Conservation (phyloP, 2,888 invertebrate species). For the Agrotis ipsilon region DNA sequence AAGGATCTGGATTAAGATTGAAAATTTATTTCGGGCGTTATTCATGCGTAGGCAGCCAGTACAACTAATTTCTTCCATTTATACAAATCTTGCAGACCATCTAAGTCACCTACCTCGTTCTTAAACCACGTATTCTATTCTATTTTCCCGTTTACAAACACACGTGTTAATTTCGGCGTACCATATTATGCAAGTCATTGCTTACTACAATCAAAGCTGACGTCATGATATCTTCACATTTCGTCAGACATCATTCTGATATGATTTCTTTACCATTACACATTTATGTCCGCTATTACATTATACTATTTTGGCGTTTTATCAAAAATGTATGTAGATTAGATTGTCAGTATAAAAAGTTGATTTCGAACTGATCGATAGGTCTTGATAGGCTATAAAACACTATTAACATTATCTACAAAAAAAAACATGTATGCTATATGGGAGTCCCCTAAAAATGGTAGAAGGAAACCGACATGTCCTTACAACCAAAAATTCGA, state of each 20-base stretch:
- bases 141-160: neutral
- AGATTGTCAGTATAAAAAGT: neutral
- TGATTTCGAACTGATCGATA: neutral
- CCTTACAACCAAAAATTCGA: no score
- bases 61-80: no score
- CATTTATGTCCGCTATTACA: conserved; percentile 5
- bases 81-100: no score
- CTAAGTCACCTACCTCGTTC: no score
- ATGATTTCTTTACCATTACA: conserved; percentile 2
- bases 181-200: conserved; percentile 40
- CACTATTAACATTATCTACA: no score
- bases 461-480: no score
- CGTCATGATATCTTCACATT: neutral
- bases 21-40: no score
- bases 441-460: no score
- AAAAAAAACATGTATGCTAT: no score
- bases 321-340: conserved; percentile 9
- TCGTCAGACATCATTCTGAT: conserved; percentile 20
- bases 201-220: conserved; percentile 27
- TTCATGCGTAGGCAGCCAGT: no score
- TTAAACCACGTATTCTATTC: conserved; percentile 1
- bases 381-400: neutral
- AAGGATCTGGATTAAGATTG: no score
- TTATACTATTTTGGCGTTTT: neutral
- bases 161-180: conserved; percentile 15